Evolutionary conservation across 2,797 vertebrate species (phyloP), one percentile per base, ranked within the genome.

Genomic region (Lepus townsendii): DNA sequence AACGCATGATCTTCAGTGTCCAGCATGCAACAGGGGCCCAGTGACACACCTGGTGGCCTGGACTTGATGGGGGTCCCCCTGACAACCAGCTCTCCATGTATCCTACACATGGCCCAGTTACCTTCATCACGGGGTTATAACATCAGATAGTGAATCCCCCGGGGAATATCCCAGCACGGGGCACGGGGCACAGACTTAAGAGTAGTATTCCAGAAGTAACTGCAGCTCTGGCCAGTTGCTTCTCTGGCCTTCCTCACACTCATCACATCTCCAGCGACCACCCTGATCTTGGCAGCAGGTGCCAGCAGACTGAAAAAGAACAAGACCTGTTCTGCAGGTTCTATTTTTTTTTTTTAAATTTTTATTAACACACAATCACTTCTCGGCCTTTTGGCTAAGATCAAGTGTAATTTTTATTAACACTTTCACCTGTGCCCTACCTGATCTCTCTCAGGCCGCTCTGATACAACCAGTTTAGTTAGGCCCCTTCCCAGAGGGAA

Each of bases 301-400:
- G 71, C 91, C 35, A 4, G 77, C 10, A 8, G 60, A 57, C 14
- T 71, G 35, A 47, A 57, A 91, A 79, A 42, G 42, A 86, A 10
- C 57, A 65, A 65, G 54, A 73, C 90, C n/a, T 88, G 90, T 79
- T 84, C 83, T 30, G 14, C 65, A 63, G 84, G 75, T 69, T 88
- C n/a, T 87, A 35, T 8, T 63, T 94, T 91, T 52, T 19, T 93
- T 91, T 57, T 35, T 62, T 32, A 32, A 32, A 80, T 83, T 60
- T 76, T 69, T 73, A n/a, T 65, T 87, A 80, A 32, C 38, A 26
- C 71, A 35, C 35, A 35, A 35, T 35, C 35, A 35, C 35, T 35
- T 35, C 35, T 35, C 35, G 35, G 35, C 35, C 35, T 35, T 35
- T 35, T 35, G 35, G 35, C 35, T 35, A 35, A 35, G 35, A 35